These are phyloP conservation scores for Scaptomyza pallida DNA, from an alignment of 1,140 invertebrate genomes.

Conservation along the genomic window DNA sequence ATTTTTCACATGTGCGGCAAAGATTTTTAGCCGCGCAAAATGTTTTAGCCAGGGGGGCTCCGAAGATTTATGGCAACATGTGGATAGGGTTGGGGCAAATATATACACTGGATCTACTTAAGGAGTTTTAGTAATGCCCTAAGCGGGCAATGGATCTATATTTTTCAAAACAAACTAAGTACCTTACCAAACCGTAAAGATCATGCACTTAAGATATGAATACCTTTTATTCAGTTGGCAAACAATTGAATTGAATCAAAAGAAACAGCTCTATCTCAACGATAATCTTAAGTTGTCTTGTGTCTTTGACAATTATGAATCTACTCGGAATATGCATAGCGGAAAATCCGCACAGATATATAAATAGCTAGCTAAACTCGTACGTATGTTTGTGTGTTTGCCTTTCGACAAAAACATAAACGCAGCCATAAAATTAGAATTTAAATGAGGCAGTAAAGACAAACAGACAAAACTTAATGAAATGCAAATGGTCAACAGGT, in stretches of 20 bases:
- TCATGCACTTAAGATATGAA: not conserved
- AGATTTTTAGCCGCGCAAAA: conserved; percentile 47
- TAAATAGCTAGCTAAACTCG: conserved; percentile 56
- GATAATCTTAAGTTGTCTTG: conserved; percentile 25
- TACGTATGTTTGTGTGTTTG: conserved; percentile 29
- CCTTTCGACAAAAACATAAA: conserved; percentile 76
- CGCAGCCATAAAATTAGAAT: conserved; percentile 77
- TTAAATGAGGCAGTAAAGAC: conserved; percentile 74
- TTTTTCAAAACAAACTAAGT: too few relatives aligned
- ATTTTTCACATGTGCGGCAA: conserved; percentile 40
- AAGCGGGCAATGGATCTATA: too few relatives aligned
- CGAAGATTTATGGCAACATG: conserved; percentile 41
- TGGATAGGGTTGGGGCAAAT: conserved; percentile 10
- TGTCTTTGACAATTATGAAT: conserved; percentile 58
- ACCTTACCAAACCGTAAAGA: not conserved
- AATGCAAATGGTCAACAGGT: conserved; percentile 83
- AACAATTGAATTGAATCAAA: conserved; percentile 7
- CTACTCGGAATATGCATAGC: conserved; percentile 45
- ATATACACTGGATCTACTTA: not conserved
- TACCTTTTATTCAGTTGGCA: conserved; percentile 15
- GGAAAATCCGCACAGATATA: conserved; percentile 47
- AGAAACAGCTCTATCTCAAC: conserved; percentile 6
- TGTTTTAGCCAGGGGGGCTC: too few relatives aligned
- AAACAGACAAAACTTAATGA: conserved; percentile 55
- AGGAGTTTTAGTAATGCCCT: not conserved